Conservation (phyloP, 2,888 invertebrate species). For the Coleophora flavipennella region DNA sequence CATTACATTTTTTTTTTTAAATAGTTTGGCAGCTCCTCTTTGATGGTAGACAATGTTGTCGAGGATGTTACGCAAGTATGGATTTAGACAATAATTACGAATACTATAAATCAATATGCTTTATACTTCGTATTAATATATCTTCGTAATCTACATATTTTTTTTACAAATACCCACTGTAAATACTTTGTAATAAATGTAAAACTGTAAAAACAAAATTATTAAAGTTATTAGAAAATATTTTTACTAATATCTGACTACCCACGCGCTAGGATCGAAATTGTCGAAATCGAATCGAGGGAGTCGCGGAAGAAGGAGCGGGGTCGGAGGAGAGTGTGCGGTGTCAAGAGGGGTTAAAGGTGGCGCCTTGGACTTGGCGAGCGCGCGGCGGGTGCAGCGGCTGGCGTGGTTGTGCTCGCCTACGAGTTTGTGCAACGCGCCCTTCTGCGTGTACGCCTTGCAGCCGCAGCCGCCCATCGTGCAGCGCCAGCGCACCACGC, state of each 20-base stretch:
- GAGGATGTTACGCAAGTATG: too few relatives aligned
- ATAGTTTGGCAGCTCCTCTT: too few relatives aligned
- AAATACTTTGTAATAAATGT: too few relatives aligned
- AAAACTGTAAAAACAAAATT: too few relatives aligned
- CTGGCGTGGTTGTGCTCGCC: conserved; percentile 63
- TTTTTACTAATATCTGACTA: conserved; percentile 42
- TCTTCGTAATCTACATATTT: background rate
- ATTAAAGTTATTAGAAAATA: too few relatives aligned
- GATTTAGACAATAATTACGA: too few relatives aligned
- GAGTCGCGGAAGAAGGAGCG: conserved; percentile 44
- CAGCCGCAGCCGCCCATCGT: conserved; percentile 67
- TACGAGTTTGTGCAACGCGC: conserved; percentile 57
- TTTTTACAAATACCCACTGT: too few relatives aligned
- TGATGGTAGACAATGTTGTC: too few relatives aligned
- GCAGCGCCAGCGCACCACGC: conserved; percentile 64
- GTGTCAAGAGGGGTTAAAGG: conserved; percentile 20
- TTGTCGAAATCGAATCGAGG: conserved; percentile 50
- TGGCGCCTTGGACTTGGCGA: conserved; percentile 19
- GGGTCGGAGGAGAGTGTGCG: conserved; percentile 39
- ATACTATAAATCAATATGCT: too few relatives aligned
- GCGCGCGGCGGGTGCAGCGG: conserved; percentile 43
- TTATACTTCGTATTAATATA: background rate
- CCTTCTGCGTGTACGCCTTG: conserved; percentile 64
- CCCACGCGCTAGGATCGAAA: conserved; percentile 60
- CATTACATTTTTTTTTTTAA: too few relatives aligned